Base-by-base conservation (phyloP, 2,888 invertebrate species). In the Craniophora ligustri region DNA sequence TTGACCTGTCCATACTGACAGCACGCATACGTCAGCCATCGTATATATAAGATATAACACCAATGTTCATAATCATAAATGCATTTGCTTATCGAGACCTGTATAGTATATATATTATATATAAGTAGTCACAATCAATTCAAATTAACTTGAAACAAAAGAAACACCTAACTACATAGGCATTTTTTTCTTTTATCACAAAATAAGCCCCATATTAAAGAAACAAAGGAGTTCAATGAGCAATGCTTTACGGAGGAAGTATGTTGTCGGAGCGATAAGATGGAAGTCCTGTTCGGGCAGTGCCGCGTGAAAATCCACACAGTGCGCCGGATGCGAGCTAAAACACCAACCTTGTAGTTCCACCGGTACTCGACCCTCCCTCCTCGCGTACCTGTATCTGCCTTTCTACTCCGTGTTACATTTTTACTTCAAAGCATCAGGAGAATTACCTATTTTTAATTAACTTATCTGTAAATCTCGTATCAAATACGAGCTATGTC, bases 231-330 rank as follows among this genome's bases (percentile, higher is more conserved):
- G 35, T 41, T 15, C 42, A 58, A 53, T 48, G 53, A 69, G 54
- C 49, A 65, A 60, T 68, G 60, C 21, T 48, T 53, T 59, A 48
- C 45, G 16, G 48, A 80, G 81, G 82, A 86, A 84, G 72, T 79
- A 77, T 78, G 78, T 71, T 68, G 64, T 66, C 64, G 76, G 68
- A 76, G 78, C 80, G 79, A 78, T 86, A 87, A 89, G 84, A 82
- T 86, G 82, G 82, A 88, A 90, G 83, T 84, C 84, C 82, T 89
- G 90, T 89, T 83, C 75, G 81, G 66, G 79, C 84, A 85, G 60
- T 51, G 81, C 75, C 56, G 84, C 85, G 85, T 85, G 84, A 82
- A 87, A 85, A 81, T 76, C 53, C 69, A 73, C 67, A 69, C 68
- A 64, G 32, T 50, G 46, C 71, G 56, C 79, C 87, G 88, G 85